Conservation (phyloP, 2,113 vertebrate species). For the Esox niger region DNA sequence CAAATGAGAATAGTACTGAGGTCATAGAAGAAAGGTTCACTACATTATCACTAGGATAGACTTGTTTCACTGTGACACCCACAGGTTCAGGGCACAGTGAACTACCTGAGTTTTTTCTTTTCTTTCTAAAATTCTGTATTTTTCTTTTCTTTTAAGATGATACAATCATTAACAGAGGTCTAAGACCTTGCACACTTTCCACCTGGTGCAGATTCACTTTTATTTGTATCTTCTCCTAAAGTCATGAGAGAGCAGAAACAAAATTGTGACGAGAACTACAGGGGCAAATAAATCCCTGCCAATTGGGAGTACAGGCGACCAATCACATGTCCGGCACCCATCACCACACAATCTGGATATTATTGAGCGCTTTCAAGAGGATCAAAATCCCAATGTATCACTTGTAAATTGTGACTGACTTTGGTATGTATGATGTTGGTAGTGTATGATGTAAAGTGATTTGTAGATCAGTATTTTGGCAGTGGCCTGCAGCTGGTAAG, state of each 20-base stretch:
- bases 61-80: conserved; percentile 49
- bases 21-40: conserved; percentile 63
- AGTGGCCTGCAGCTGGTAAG: too few relatives aligned
- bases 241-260: conserved; percentile 74
- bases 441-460: too few relatives aligned
- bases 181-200: conserved; percentile 78
- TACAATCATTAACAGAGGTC: conserved; percentile 92
- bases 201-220: conserved; percentile 76
- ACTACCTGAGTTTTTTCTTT: conserved; percentile 86
- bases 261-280: conserved; percentile 43
- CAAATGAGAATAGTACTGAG: conserved; percentile 51
- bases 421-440: too few relatives aligned
- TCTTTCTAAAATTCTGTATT: conserved; percentile 46
- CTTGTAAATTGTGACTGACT: too few relatives aligned
- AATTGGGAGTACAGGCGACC: conserved; percentile 70
- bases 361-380: too few relatives aligned
- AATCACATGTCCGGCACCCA: conserved; percentile 67
- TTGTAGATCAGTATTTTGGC: too few relatives aligned
- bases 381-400: too few relatives aligned
- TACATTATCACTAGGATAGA: conserved; percentile 75
- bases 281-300: conserved; percentile 51
- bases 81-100: conserved; percentile 70
- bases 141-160: conserved; percentile 65
- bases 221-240: conserved; percentile 52
- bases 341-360: conserved; percentile 28